Evolutionary conservation across 2,888 invertebrate genomes (phyloP), one percentile per base, ranked within the genome.

Genomic region (Psylliodes chrysocephalus): DNA sequence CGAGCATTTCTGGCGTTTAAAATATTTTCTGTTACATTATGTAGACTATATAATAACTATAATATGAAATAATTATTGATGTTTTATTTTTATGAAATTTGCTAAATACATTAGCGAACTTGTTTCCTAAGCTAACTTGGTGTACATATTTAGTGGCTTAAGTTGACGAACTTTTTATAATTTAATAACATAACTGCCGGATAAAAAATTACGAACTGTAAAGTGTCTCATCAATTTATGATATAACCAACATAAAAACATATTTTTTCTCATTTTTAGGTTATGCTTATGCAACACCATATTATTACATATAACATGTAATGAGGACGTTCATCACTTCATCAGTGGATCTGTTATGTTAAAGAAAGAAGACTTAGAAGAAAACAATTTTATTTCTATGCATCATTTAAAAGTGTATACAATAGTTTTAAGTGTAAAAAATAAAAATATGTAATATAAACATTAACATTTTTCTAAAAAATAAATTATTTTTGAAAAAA

Each of bases 281-380:
- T 15, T 68, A 68, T 49, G 66, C 56, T 7, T 68, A 68, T 19
- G 40, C 68, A 17, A 55, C 68, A 3, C 68, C 68, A 7, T 55
- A 55, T 30, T 55, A 55, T 14, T 55, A 55, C 33, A 44, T 55
- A 42, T 55, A 55, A 54, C 2, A n/a, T n/a, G n/a, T n/a, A n/a
- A n/a, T n/a, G n/a, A n/a, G n/a, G n/a, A n/a, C n/a, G n/a, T n/a
- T n/a, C n/a, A n/a, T n/a, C n/a, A n/a, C n/a, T n/a, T n/a, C 14
- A 14, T 3, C 10, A 30, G 4, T 35, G 2, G 14, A 8, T 4
- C 3, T 18, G 42, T 3, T 14, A 44, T 44, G 35, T 33, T 10
- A 40, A 40, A 44, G n/a, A 44, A 14, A 25, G 15, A 46, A 22
- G n/a, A 35, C n/a, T 12, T 12, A 35, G 14, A 35, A 14, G 2